Base-by-base conservation (phyloP, 2,797 vertebrate species). In the Etheostoma nigrum region DNA sequence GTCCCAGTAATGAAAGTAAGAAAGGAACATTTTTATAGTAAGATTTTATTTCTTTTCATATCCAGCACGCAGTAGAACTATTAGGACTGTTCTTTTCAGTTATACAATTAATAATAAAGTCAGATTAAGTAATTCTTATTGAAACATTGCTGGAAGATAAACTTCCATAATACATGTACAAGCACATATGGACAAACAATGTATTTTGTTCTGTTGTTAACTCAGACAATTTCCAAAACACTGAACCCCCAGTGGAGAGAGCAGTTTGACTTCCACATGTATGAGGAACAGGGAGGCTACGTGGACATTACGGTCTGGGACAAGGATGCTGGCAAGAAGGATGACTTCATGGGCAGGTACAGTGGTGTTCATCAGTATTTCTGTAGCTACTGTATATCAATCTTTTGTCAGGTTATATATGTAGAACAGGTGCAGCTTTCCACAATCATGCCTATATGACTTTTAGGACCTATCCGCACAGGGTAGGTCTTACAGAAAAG, bases 341-440 rank as follows among this genome's bases (percentile, higher is more conserved):
- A 99, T 76, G 98, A 99, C 94, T 99, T 98, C 91, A 99, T 99
- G 94, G 98, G 98, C 93, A 98, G 97, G 98, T 98, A 78, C 9
- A 7, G 27, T 15, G 45, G 18, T 67, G 63, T 42, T 67, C 21
- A 25, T 73, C 4, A 18, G n/a, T 40, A 40, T 45, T 1, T 48
- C 10, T 62, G n/a, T 69, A 16, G 12, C 6, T 45, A 40, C 36
- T 40, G 10, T 12, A 15, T 52, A 19, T 12, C 25, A 9, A 36
- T 25, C 10, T 60, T 68, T 42, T 62, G 10, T 33, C 5, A 60
- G 40, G 23, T 4, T 33, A 4, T 44, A 15, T 4, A 2, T 9
- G 14, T 45, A 51, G 15, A 83, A 58, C n/a, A 51, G 36, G 14
- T 16, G 4, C 33, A 16, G 13, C 10, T 40, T 40, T 40, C 36